A percentile compares a stretch with the other conserved stretches of the same genome.
These are phyloP conservation scores for Phaenicophaeus curvirostris DNA, from an alignment of 2,797 vertebrate genomes.

Conservation along the genomic window DNA sequence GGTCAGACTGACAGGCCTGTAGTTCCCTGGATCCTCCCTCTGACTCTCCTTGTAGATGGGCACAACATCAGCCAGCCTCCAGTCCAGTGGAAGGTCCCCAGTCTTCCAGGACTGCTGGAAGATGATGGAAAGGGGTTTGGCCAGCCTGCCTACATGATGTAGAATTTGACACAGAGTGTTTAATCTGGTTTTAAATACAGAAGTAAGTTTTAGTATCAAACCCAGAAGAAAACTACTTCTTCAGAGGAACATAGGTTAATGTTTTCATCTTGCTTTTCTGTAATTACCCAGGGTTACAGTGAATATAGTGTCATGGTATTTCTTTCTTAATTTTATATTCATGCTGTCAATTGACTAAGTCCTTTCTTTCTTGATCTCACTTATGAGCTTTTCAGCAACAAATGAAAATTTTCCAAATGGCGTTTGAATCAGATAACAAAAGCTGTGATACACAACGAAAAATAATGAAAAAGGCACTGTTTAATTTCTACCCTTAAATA, in stretches of 20 bases:
- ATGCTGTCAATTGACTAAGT: neutral
- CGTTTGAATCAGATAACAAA: neutral
- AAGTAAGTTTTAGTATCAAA: neutral
- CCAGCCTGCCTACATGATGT: neutral
- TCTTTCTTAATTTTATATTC: neutral
- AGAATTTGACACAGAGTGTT: neutral
- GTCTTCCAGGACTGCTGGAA: too few relatives aligned
- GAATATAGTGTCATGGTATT: neutral
- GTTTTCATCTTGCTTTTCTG: neutral
- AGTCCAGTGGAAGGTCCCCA: too few relatives aligned
- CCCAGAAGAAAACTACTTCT: neutral
- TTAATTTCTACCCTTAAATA: neutral
- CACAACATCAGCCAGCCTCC: too few relatives aligned
- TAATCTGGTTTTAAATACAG: neutral
- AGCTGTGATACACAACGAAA: fast-evolving
- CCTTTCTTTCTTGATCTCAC: neutral
- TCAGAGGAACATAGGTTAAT: neutral
- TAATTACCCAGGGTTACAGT: neutral
- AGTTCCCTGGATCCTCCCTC: too few relatives aligned
- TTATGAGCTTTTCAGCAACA: neutral
- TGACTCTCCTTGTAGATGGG: too few relatives aligned
- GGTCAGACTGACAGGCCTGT: too few relatives aligned
- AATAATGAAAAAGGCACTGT: neutral
- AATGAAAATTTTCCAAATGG: neutral
- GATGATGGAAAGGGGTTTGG: too few relatives aligned